A percentile compares a stretch with the other conserved stretches of the same genome.
Evolutionary conservation across 2,113 vertebrate genomes (phyloP).

Genomic region (Perccottus glenii): DNA sequence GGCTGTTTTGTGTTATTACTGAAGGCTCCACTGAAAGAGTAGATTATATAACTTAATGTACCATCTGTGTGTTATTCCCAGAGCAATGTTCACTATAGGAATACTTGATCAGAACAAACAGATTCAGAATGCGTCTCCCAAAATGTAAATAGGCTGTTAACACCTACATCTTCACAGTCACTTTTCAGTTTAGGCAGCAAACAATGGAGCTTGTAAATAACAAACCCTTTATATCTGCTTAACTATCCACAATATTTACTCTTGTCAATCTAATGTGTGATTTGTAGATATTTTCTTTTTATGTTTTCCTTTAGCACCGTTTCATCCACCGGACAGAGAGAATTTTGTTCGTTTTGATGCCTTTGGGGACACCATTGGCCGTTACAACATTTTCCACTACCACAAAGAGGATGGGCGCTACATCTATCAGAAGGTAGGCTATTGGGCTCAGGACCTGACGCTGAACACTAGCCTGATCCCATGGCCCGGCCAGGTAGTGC

Average conservation of each 20-base stretch:
- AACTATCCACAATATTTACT: neutral
- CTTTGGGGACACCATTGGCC: conserved; percentile 92
- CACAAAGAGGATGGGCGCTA: conserved; percentile 82
- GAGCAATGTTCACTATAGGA: neutral
- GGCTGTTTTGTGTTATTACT: too few species aligned
- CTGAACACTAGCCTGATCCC: conserved; percentile 90
- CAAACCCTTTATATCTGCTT: too few species aligned
- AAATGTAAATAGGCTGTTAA: conserved; percentile 48
- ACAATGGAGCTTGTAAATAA: neutral
- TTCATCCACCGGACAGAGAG: conserved; percentile 89
- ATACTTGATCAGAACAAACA: conserved; percentile 22
- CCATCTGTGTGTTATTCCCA: conserved; percentile 1
- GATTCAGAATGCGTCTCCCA: conserved; percentile 38
- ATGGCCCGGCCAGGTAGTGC: conserved; percentile 82
- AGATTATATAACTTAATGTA: conserved; percentile 9
- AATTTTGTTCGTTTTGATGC: conserved; percentile 89
- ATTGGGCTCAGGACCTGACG: conserved; percentile 91
- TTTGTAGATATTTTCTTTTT: neutral
- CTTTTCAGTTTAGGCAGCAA: neutral
- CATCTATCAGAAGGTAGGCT: conserved; percentile 91
- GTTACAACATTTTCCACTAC: conserved; percentile 98
- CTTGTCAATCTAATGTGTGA: neutral
- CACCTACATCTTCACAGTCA: conserved; percentile 28
- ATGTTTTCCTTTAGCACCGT: conserved; percentile 83
- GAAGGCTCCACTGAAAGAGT: neutral